phyloP scores from a whole-genome alignment of 2,888 invertebrate species.

The Caenorhabditis uteleia region DNA sequence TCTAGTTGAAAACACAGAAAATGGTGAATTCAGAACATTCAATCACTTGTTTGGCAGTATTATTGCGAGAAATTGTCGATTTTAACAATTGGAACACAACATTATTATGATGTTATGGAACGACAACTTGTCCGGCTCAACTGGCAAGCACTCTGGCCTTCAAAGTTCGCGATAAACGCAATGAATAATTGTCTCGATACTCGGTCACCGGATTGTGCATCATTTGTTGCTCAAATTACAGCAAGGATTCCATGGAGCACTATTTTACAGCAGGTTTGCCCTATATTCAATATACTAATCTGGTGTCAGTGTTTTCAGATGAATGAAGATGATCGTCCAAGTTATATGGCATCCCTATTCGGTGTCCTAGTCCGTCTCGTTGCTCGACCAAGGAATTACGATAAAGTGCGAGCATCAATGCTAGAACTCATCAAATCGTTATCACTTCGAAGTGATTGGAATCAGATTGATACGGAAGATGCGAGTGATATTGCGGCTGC shows the following conservation, averaged over 20 bases:
- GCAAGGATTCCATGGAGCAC: slow-evolving; percentile 61
- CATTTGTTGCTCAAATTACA: slow-evolving; percentile 59
- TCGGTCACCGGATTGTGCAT: slow-evolving; percentile 51
- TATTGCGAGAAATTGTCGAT: slow-evolving; percentile 48
- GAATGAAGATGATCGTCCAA: slow-evolving; percentile 52
- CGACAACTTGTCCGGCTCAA: slow-evolving; percentile 41
- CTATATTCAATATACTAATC: not conserved
- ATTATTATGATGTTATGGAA: slow-evolving; percentile 46
- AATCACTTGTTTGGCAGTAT: slow-evolving; percentile 59
- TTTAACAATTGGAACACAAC: slow-evolving; percentile 45
- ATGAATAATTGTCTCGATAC: slow-evolving; percentile 44
- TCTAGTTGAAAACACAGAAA: slow-evolving; percentile 36
- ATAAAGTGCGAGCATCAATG: slow-evolving; percentile 62
- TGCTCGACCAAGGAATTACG: slow-evolving; percentile 48
- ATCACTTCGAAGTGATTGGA: slow-evolving; percentile 52
- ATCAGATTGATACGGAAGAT: slow-evolving; percentile 45
- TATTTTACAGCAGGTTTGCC: slow-evolving; percentile 17
- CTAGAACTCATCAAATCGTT: slow-evolving; percentile 53
- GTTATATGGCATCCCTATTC: slow-evolving; percentile 56
- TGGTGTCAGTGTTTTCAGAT: slow-evolving; percentile 34
- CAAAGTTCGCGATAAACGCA: slow-evolving; percentile 40
- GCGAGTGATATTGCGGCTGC: slow-evolving; percentile 35
- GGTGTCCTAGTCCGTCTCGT: slow-evolving; percentile 48
- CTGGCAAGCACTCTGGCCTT: slow-evolving; percentile 51
- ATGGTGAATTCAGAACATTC: slow-evolving; percentile 38